phyloP scores from a whole-genome alignment of 2,888 invertebrate genomes.

The Phyllotreta cruciferae region DNA sequence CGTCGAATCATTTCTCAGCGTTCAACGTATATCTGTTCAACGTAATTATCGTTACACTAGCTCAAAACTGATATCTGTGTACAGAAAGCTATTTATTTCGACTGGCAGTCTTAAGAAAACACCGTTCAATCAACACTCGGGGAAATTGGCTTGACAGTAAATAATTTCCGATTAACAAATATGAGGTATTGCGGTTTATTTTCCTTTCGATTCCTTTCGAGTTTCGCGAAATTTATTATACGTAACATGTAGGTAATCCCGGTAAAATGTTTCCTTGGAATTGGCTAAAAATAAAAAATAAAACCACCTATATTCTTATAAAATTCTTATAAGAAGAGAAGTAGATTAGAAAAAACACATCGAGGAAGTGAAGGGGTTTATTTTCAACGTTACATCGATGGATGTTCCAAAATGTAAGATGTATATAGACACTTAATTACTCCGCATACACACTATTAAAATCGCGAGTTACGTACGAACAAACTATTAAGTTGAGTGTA shows the following conservation, averaged over 20 bases:
- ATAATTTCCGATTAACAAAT: constrained; percentile 33
- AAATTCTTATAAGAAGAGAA: too few relatives aligned
- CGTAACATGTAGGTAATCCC: too few relatives aligned
- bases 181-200: constrained; percentile 21
- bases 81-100: constrained; percentile 39
- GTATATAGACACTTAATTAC: not conserved
- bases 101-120: constrained; percentile 35
- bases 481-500: constrained; percentile 4
- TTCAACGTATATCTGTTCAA: constrained; percentile 44
- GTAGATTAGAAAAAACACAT: too few relatives aligned
- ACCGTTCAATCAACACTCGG: constrained; percentile 35
- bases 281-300: too few relatives aligned
- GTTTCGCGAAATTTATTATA: too few relatives aligned
- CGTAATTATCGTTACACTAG: constrained; percentile 40
- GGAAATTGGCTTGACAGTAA: constrained; percentile 37
- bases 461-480: not conserved
- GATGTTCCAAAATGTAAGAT: not conserved
- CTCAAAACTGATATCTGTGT: constrained; percentile 41
- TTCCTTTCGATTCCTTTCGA: not conserved
- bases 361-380: too few relatives aligned
- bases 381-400: too few relatives aligned
- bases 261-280: too few relatives aligned
- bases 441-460: not conserved
- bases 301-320: too few relatives aligned
- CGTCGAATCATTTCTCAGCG: constrained; percentile 46